Conservation (phyloP, 2,113 vertebrate genomes). For the Falcunculus frontatus region DNA sequence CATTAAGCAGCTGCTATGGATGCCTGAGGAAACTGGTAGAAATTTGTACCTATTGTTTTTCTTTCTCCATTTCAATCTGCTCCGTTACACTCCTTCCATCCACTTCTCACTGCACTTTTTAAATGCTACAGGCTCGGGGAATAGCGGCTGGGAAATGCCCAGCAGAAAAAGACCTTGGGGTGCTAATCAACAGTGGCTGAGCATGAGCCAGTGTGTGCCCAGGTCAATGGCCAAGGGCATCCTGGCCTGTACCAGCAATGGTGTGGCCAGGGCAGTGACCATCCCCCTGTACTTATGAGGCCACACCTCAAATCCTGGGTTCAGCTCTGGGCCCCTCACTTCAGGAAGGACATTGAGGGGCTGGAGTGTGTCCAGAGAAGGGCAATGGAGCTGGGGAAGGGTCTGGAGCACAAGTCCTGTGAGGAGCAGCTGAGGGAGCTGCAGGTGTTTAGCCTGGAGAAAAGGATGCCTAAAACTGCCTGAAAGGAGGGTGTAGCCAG, state of each 20-base stretch:
- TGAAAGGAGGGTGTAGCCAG: not conserved
- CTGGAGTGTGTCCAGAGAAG: accelerated
- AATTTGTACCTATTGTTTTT: slow-evolving; percentile 84
- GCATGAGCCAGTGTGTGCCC: not conserved
- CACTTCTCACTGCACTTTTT: slow-evolving; percentile 49
- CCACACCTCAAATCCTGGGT: accelerated
- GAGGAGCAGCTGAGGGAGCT: not conserved
- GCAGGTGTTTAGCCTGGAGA: not conserved
- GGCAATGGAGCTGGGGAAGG: not conserved
- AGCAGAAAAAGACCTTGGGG: not conserved
- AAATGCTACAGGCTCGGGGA: not conserved
- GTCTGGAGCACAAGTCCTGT: not conserved
- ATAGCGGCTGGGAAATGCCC: not conserved
- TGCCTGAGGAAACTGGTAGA: slow-evolving; percentile 79
- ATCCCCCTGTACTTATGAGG: not conserved
- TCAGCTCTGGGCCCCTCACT: not conserved
- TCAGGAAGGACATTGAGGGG: not conserved
- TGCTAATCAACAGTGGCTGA: accelerated
- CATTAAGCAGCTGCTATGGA: slow-evolving; percentile 86
- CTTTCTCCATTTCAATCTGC: slow-evolving; percentile 62
- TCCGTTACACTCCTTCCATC: slow-evolving; percentile 56
- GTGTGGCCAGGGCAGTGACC: not conserved
- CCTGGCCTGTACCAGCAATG: accelerated
- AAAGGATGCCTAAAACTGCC: not conserved
- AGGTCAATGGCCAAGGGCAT: not conserved